Base-by-base conservation (phyloP, 1,140 invertebrate species). In the Lysiphlebus fabarum region DNA sequence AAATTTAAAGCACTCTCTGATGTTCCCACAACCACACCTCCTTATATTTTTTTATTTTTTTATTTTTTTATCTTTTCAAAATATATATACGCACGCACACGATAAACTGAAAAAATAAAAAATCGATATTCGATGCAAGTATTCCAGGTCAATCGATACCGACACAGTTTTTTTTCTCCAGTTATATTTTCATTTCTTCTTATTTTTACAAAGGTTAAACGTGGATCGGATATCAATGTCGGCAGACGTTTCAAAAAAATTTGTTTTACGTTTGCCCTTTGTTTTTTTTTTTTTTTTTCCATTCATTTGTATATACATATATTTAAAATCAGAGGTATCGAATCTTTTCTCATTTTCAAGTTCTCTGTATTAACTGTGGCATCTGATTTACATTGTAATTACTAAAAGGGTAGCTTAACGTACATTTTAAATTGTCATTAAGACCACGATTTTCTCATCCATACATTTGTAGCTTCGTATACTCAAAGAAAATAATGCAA, bases 331-430 rank as follows among this genome's bases (percentile, higher is more conserved):
- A 47, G 17, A 5, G 36, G 37, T n/a, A 34, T 40, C 38, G 6
- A n/a, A 17, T 48, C 38, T 14, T 26, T 33, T 55, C 7, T 44
- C 14, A 47, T 47, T 9, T 6, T 40, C 43, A 11, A 12, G 7
- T 36, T 51, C 37, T 60, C 37, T 54, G 36, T 38, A 47, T 53
- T 41, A 43, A 51, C 61, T 62, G 62, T 59, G 58, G 71, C 70
- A 70, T 71, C 65, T 70, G 67, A 74, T 74, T 74, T 72, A 69
- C 72, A 72, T 71, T 65, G 67, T 72, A 71, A 74, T 74, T 72
- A 72, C 65, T 50, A 56, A 58, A 26, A 47, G 59, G 58, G 42
- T 49, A 59, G 59, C 44, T 37, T 58, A 48, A 38, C 59, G 53
- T 62, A 59, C 64, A 57, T 53, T 63, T 58, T 62, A 61, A 49